Conservation (phyloP, 2,797 vertebrate species). For the Chaetodon trifasciatus region DNA sequence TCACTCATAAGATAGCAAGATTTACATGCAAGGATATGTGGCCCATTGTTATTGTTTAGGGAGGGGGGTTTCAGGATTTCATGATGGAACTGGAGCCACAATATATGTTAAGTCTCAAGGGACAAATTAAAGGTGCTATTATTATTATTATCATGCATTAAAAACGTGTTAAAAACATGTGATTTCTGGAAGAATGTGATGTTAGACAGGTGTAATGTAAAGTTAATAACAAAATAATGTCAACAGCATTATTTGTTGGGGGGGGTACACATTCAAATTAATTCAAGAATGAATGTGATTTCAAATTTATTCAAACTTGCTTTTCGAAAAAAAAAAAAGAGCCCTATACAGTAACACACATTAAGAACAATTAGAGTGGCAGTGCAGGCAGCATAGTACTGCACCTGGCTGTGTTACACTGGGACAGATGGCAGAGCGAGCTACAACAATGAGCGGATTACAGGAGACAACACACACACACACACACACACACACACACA, state of each 20-base stretch:
- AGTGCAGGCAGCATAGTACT: conserved; percentile 10
- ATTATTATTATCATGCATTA: too few species aligned
- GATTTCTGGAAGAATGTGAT: too few species aligned
- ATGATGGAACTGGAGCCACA: conserved; percentile 1
- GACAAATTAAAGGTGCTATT: not conserved
- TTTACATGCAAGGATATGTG: not conserved
- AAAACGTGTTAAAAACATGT: too few species aligned
- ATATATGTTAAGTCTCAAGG: not conserved
- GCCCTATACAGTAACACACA: not conserved
- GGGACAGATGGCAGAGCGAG: conserved; percentile 64
- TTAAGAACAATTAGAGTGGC: conserved; percentile 28
- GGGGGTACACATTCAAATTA: too few species aligned
- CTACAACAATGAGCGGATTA: conserved; percentile 42
- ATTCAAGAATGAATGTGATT: too few species aligned
- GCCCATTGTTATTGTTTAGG: not conserved
- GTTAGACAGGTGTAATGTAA: too few species aligned
- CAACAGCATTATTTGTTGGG: too few species aligned
- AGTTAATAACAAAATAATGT: too few species aligned
- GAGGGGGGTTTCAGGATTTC: conserved; percentile 3
- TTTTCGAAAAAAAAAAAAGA: not conserved
- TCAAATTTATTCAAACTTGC: too few species aligned
- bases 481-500: conserved; percentile 14
- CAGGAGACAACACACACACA: conserved; percentile 14
- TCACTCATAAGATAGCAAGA: not conserved
- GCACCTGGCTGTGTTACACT: conserved; percentile 58